Conservation (phyloP, 2,888 invertebrate genomes). For the Dynastes tityus region DNA sequence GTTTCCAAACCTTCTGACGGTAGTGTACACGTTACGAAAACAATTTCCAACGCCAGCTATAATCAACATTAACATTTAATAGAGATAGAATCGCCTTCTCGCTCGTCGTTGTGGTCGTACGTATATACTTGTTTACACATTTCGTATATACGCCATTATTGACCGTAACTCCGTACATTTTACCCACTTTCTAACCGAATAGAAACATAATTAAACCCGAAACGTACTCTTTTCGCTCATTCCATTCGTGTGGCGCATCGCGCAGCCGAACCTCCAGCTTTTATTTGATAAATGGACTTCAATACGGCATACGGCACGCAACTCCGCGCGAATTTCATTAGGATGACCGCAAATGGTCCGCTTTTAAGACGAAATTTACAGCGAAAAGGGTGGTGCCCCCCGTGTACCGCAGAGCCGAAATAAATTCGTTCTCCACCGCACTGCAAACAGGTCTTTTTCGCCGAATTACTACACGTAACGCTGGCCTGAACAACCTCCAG, state of each 20-base stretch:
- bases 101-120: too few relatives aligned
- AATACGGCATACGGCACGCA: neutral
- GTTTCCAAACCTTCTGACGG: too few relatives aligned
- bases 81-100: too few relatives aligned
- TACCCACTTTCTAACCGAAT: constrained; percentile 1
- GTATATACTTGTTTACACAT: too few relatives aligned
- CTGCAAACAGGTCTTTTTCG: constrained; percentile 35
- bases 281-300: constrained; percentile 42
- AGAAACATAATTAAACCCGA: constrained; percentile 24
- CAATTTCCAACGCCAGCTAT: too few relatives aligned
- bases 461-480: neutral
- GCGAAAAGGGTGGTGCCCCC: constrained; percentile 17
- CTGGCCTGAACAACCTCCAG: neutral
- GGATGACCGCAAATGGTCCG: constrained; percentile 32
- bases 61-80: too few relatives aligned
- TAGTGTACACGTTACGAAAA: too few relatives aligned
- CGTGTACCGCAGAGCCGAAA: constrained; percentile 14
- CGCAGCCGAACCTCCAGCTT: neutral
- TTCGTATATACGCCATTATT: too few relatives aligned
- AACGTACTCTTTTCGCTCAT: neutral
- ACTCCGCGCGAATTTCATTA: constrained; percentile 32
- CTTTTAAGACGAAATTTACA: constrained; percentile 33
- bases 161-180: too few relatives aligned
- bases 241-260: neutral
- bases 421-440: constrained; percentile 33